Evolutionary conservation across 2,797 vertebrate genomes (phyloP), one percentile per base, ranked within the genome.

Genomic region (Diceros bicornis): DNA sequence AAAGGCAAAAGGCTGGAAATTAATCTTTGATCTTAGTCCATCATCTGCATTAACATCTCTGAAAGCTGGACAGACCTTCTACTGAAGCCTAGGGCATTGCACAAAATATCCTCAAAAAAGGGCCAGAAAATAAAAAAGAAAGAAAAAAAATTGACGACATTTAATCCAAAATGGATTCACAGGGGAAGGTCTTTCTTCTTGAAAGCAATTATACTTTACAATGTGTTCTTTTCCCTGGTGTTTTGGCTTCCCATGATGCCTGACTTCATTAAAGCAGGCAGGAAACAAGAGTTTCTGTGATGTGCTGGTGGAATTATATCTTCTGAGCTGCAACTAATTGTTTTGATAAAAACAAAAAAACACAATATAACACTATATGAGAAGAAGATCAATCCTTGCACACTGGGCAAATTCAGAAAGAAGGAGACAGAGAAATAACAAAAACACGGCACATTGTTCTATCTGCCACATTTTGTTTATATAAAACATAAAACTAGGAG

Each of bases 131-230:
- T 37, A 32, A 92, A 83, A 29, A 41, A 59, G 29, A 23, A 71
- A 88, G 44, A 81, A 72, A 72, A 66, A 29, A 90, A 74, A 61
- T 25, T 32, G 78, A 0, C 27, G 34, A 27, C 57, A 87, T 94
- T 98, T 97, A 97, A 97, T 91, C 52, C 72, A 97, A 96, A 97
- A 77, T 97, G 52, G 93, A 98, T 96, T 98, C 96, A 92, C 78
- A 88, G 34, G 82, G 62, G 66, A 96, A 97, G 72, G 29, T 55
- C 94, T 98, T 96, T 98, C 89, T 92, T 98, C 61, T 92, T 66
- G 20, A 97, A 98, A 92, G 95, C 93, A 98, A 96, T 98, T 98
- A 92, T 94, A 86, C 81, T 98, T 97, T 98, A 97, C 98, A 97
- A 97, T 85, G 9, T 95, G 66, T 98, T 96, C 47, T 94, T 98